Evolutionary conservation across 1,140 invertebrate genomes (phyloP).

Genomic region (Contarinia nasturtii): DNA sequence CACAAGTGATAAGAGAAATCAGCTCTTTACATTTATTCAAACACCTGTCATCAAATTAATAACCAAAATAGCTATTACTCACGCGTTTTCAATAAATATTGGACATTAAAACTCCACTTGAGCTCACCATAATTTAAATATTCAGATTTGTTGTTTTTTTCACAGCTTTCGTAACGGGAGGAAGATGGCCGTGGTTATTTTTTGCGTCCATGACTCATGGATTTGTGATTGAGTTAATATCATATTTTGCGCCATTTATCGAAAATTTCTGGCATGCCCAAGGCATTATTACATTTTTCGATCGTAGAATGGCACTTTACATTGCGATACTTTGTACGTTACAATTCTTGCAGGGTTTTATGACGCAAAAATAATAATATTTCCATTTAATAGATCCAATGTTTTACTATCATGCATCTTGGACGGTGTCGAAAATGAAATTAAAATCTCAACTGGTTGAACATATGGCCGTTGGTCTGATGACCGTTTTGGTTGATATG

Average conservation of each 20-base stretch:
- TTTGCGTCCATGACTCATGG: slow-evolving; percentile 45
- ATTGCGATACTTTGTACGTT: slow-evolving; percentile 53
- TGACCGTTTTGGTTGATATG: slow-evolving; percentile 52
- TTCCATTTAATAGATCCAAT: slow-evolving; percentile 40
- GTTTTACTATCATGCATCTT: slow-evolving; percentile 53
- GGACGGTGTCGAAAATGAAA: slow-evolving; percentile 39
- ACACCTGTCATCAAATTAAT: too few relatives aligned
- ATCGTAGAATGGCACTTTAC: slow-evolving; percentile 44
- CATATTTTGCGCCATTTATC: slow-evolving; percentile 38
- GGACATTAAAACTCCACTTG: slow-evolving; percentile 2
- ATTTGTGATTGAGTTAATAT: slow-evolving; percentile 35
- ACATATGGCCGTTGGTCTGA: slow-evolving; percentile 54
- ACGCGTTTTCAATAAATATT: too few relatives aligned
- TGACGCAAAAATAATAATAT: background rate
- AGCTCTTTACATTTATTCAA: too few relatives aligned
- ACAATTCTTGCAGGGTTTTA: background rate
- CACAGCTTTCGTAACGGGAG: slow-evolving; percentile 41
- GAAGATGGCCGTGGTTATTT: slow-evolving; percentile 51
- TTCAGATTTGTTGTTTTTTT: slow-evolving; percentile 5
- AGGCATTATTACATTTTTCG: slow-evolving; percentile 47
- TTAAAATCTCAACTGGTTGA: slow-evolving; percentile 40
- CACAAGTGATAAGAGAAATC: too few relatives aligned
- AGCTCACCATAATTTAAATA: too few relatives aligned
- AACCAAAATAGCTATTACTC: too few relatives aligned
- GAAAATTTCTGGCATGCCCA: slow-evolving; percentile 68